Percentiles rank a stretch among this genome's conserved stretches.
These are phyloP conservation scores for Macropis europaea DNA, from an alignment of 2,888 invertebrate genomes.

Conservation along the genomic window DNA sequence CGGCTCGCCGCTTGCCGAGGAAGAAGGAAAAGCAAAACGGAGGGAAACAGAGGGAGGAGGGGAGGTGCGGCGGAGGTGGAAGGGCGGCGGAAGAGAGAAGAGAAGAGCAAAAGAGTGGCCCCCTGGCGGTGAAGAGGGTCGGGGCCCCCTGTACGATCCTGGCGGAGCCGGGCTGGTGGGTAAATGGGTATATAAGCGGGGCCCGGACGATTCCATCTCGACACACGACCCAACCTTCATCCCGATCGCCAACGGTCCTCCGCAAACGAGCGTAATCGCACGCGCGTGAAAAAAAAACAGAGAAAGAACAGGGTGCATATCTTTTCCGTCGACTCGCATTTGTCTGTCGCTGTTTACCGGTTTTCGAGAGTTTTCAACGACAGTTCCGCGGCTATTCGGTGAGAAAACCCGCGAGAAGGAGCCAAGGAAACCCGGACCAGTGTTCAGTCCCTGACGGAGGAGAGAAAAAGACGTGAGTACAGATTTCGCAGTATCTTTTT, in stretches of 20 bases:
- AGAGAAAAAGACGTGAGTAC: slow-evolving; percentile 63
- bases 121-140: slow-evolving; percentile 56
- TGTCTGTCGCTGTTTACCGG: slow-evolving; percentile 18
- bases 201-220: slow-evolving; percentile 76
- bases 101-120: slow-evolving; percentile 63
- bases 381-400: too few relatives aligned
- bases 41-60: slow-evolving; percentile 1
- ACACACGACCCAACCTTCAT: slow-evolving; percentile 79
- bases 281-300: slow-evolving; percentile 66
- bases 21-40: slow-evolving; percentile 19
- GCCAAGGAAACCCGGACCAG: too few relatives aligned
- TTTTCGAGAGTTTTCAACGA: not conserved
- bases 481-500: slow-evolving; percentile 16
- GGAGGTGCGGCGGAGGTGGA: not conserved
- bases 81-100: slow-evolving; percentile 34
- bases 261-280: slow-evolving; percentile 69
- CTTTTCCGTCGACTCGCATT: slow-evolving; percentile 20
- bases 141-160: slow-evolving; percentile 71
- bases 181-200: slow-evolving; percentile 78
- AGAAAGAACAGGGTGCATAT: slow-evolving; percentile 22
- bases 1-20: slow-evolving; percentile 7
- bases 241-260: slow-evolving; percentile 69
- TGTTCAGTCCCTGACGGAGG: slow-evolving; percentile 32
- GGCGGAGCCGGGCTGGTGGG: slow-evolving; percentile 64
- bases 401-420: slow-evolving; percentile 33